phyloP scores from a whole-genome alignment of 2,797 vertebrate genomes.

The Eulemur rubriventer region DNA sequence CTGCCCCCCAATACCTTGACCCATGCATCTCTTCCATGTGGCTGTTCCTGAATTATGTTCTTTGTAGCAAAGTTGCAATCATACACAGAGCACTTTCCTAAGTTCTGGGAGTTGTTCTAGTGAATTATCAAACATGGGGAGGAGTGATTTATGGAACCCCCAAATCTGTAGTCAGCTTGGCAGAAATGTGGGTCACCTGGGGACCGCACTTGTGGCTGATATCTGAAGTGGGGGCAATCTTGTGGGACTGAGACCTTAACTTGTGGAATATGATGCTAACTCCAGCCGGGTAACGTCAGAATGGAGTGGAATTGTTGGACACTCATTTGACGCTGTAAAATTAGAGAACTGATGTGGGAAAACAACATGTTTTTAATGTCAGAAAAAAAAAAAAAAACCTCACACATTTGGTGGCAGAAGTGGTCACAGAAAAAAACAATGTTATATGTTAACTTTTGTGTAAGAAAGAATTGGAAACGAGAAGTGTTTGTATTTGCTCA shows the following conservation, averaged over 20 bases:
- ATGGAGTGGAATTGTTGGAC: neutral
- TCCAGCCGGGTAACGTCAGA: neutral
- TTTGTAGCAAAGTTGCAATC: neutral
- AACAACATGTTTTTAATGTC: neutral
- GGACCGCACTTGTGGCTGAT: neutral
- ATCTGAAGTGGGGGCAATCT: neutral
- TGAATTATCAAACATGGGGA: neutral
- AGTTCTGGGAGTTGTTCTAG: neutral
- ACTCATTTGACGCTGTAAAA: neutral
- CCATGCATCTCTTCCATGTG: fast-evolving
- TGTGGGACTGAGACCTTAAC: neutral
- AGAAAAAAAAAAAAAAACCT: neutral
- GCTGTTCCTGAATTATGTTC: neutral
- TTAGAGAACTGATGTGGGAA: neutral
- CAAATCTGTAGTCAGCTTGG: no score
- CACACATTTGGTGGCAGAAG: neutral
- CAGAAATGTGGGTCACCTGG: neutral
- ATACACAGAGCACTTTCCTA: fast-evolving
- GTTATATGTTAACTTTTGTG: neutral
- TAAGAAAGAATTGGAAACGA: neutral
- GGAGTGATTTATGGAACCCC: no score
- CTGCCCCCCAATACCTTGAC: fast-evolving
- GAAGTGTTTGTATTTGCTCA: no score
- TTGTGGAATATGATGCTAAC: neutral
- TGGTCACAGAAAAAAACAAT: neutral